A percentile compares a stretch with the other conserved stretches of the same genome.
Evolutionary conservation across 2,797 vertebrate species (phyloP).

Genomic region (Artibeus jamaicensis): DNA sequence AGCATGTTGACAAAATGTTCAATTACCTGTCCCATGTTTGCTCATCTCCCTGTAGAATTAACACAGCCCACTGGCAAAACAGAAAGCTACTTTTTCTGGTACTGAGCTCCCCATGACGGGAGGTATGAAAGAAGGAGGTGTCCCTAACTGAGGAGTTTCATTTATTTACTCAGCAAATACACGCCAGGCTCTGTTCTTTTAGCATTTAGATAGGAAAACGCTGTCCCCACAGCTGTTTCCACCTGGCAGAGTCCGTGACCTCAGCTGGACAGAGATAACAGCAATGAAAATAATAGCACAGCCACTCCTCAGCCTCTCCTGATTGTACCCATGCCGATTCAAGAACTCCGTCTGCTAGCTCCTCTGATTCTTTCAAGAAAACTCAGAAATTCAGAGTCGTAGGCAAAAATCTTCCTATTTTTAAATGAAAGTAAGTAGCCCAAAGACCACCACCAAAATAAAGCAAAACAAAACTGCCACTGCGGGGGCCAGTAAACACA

Average conservation of each 20-base stretch:
- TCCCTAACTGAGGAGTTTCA: neutral
- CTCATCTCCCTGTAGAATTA: neutral
- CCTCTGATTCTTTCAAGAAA: neutral
- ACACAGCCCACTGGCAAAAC: neutral
- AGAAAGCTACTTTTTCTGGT: neutral
- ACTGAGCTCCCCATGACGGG: neutral
- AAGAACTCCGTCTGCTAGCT: neutral
- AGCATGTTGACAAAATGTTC: neutral
- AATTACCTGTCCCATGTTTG: neutral
- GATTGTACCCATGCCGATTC: rapidly evolving
- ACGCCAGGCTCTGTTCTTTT: neutral
- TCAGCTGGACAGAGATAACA: neutral
- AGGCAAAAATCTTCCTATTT: neutral
- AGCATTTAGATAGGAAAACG: neutral
- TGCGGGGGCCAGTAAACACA: no score
- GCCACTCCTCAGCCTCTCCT: neutral
- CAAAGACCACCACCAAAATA: neutral
- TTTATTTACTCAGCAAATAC: neutral
- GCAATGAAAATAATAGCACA: neutral
- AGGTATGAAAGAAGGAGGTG: neutral
- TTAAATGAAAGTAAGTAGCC: neutral
- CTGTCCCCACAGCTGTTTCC: neutral
- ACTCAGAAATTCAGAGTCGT: neutral
- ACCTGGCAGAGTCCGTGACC: neutral
- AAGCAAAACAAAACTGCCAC: neutral